A percentile compares a stretch with the other conserved stretches of the same genome.
phyloP scores from a whole-genome alignment of 2,797 vertebrate species.

The Zalophus californianus region DNA sequence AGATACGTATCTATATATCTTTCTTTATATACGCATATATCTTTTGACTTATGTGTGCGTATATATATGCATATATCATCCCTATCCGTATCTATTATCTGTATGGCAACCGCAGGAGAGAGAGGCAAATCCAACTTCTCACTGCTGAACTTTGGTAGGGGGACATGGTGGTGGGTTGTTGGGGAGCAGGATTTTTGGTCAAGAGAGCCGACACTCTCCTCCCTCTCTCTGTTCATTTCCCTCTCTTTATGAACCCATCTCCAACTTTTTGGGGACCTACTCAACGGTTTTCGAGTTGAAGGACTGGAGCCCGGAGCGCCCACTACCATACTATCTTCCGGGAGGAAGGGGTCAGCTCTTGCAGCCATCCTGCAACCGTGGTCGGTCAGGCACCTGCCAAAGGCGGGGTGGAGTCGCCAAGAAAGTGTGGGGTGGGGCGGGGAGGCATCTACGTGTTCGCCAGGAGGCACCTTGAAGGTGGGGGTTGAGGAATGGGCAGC shows the following conservation, averaged over 20 bases:
- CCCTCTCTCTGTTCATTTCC: not conserved
- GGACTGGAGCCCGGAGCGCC: not conserved
- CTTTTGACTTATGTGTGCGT: not conserved
- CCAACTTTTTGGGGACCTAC: not conserved
- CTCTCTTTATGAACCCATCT: conserved; percentile 33
- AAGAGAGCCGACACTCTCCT: not conserved
- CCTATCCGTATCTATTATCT: not conserved
- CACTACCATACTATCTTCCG: not conserved
- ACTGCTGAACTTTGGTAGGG: not conserved
- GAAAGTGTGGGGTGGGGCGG: no score
- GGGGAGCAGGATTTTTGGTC: conserved; percentile 9
- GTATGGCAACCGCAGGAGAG: not conserved
- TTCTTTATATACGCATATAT: not conserved
- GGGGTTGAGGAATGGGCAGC: not conserved
- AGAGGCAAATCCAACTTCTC: not conserved
- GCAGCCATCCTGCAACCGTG: not conserved
- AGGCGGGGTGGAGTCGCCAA: not conserved
- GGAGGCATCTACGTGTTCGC: not conserved
- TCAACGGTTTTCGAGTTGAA: not conserved
- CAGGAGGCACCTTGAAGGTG: not conserved
- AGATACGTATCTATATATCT: not conserved
- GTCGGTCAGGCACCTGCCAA: conserved; percentile 47
- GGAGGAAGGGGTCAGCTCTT: not conserved
- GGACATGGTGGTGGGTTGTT: not conserved
- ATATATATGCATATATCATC: not conserved